These are phyloP conservation scores for Chaenocephalus aceratus DNA, from an alignment of 2,113 vertebrate species.

Conservation along the genomic window DNA sequence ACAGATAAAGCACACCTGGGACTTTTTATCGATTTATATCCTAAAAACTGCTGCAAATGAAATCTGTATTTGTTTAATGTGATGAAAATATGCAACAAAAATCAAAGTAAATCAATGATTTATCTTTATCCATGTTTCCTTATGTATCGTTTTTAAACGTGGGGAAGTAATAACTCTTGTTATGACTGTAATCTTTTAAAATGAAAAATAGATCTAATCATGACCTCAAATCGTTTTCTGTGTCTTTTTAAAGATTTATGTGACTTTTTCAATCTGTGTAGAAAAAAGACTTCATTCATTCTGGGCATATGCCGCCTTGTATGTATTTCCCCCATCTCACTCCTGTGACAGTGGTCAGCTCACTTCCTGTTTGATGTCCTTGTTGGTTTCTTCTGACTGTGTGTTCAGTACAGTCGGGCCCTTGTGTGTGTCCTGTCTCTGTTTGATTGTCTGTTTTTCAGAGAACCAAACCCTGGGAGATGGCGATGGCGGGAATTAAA, in stretches of 20 bases:
- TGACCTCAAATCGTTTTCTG: conserved; percentile 10
- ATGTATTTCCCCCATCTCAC: conserved; percentile 14
- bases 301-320: conserved; percentile 48
- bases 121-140: conserved; percentile 26
- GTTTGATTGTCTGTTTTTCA: conserved; percentile 8
- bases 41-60: conserved; percentile 8
- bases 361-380: conserved; percentile 58
- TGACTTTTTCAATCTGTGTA: not conserved
- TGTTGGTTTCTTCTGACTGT: not conserved
- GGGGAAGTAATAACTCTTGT: conserved; percentile 51
- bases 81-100: conserved; percentile 41
- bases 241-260: conserved; percentile 16
- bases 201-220: conserved; percentile 50
- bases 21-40: conserved; percentile 14
- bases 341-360: not conserved
- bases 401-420: not conserved
- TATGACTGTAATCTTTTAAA: conserved; percentile 47
- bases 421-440: not conserved
- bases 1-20: conserved; percentile 13
- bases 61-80: conserved; percentile 18
- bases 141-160: conserved; percentile 40
- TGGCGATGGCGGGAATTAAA: not conserved
- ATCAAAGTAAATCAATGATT: conserved; percentile 40
- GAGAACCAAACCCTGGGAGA: not conserved
- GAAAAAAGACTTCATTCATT: conserved; percentile 38